Base-by-base conservation (phyloP, 2,888 invertebrate genomes). In the Invenusta paracnida region DNA sequence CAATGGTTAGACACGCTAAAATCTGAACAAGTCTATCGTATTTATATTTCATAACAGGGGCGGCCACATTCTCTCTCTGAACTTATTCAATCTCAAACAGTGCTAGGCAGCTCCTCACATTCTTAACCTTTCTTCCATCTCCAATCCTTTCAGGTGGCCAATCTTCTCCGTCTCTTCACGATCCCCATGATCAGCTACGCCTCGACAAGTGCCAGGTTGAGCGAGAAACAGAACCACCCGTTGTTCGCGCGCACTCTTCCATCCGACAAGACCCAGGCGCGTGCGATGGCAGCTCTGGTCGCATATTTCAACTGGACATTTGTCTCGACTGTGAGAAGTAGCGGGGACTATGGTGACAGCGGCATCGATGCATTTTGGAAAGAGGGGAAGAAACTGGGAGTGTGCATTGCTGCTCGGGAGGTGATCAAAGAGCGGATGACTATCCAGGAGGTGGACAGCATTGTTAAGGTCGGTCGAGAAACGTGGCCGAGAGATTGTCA, bases 281-380 rank as follows among this genome's bases (percentile, higher is more conserved):
- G 93, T 88, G 94, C 94, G 0, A 92, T 94, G 90, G 94, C 94
- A 28, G 94, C 94, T 89, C 93, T 94, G 86, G 94, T 94, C 28
- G 25, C 87, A 87, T 87, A 31, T 11, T 87, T 48, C 29, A 94
- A 94, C 89, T 95, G 94, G 94, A 94, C 94, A 0, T 95, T 94
- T 90, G 94, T 94, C 0, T 94, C 94, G 5, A 93, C 94, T 0
- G 93, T 95, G 0, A 93, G 94, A 87, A 94, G 94, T 0, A 94
- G 94, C 88, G 94, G 94, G 27, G 94, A 94, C 87, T 95, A 94
- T 89, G 94, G 94, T 0, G 94, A 94, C 88, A 93, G 94, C 83
- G 95, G 95, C 0, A 94, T 94, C 84, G 94, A 95, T 88, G 94
- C 94, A 11, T 95, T 95, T 90, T 93, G 94, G 87, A 93, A 94